Percentiles rank a stretch among this genome's conserved stretches.
Evolutionary conservation across 2,888 invertebrate species (phyloP).

Genomic region (Nesidiocoris tenuis): DNA sequence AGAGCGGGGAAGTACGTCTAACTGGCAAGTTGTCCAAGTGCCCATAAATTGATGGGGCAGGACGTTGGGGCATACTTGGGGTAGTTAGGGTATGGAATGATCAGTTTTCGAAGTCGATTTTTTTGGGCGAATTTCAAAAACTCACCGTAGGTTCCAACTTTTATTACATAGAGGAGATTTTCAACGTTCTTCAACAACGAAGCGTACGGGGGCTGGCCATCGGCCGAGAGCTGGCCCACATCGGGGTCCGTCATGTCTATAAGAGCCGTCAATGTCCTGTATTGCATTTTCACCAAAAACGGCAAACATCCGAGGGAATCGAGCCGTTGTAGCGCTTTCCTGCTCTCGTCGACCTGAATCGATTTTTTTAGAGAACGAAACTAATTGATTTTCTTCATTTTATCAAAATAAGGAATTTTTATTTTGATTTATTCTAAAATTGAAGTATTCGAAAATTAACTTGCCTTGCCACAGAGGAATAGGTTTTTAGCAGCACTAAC

Average conservation of each 20-base stretch:
- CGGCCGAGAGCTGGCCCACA: neutral
- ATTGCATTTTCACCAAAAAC: conserved; percentile 10
- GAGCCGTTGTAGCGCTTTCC: neutral
- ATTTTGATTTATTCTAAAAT: no score
- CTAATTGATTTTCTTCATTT: no score
- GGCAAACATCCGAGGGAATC: neutral
- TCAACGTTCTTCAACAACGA: neutral
- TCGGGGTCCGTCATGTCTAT: neutral
- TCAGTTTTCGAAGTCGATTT: no score
- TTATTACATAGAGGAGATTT: neutral
- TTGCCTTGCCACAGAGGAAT: conserved; percentile 8
- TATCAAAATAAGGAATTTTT: neutral
- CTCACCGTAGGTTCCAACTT: neutral
- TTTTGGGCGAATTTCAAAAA: no score
- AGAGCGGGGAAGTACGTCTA: no score
- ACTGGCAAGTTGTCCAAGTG: no score
- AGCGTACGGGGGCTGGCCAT: neutral
- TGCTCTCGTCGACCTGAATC: conserved; percentile 12
- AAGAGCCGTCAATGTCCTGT: neutral
- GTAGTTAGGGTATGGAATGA: no score
- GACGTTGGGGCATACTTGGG: no score
- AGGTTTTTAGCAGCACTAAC: conserved; percentile 14
- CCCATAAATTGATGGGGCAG: no score
- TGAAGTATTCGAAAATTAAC: neutral
- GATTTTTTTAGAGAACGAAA: no score